Percentiles rank a stretch among this genome's conserved stretches.
Evolutionary conservation across 2,888 invertebrate genomes (phyloP).

Genomic region (Dioctria rufipes): DNA sequence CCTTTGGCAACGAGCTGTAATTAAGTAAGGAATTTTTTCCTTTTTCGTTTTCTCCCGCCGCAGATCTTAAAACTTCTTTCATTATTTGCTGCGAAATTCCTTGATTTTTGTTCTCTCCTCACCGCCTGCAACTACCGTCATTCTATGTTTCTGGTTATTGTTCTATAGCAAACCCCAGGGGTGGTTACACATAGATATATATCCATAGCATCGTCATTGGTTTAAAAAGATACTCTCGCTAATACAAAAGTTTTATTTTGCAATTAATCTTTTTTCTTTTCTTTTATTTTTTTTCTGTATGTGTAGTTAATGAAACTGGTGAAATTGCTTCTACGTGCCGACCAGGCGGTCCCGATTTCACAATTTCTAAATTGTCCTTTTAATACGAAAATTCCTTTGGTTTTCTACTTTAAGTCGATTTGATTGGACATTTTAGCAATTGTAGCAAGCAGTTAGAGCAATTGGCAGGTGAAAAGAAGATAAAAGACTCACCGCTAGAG

Average conservation of each 20-base stretch:
- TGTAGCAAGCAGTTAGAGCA: too few relatives aligned
- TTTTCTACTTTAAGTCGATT: too few relatives aligned
- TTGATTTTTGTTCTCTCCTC: constrained; percentile 30
- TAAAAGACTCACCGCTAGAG: too few relatives aligned
- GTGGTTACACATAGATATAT: constrained; percentile 4
- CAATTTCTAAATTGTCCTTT: constrained; percentile 15
- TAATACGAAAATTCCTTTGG: constrained; percentile 10
- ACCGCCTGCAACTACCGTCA: background rate
- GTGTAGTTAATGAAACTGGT: constrained; percentile 46
- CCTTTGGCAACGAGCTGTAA: constrained; percentile 36
- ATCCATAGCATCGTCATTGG: background rate
- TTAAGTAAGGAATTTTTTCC: constrained; percentile 46
- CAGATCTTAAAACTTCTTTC: constrained; percentile 49
- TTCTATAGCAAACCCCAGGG: constrained; percentile 2
- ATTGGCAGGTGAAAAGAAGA: too few relatives aligned
- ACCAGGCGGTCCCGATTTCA: background rate
- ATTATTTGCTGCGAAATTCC: constrained; percentile 48
- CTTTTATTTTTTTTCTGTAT: constrained; percentile 40
- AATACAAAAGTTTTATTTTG: constrained; percentile 47
- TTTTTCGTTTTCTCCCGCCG: constrained; percentile 39
- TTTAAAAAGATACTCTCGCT: constrained; percentile 41
- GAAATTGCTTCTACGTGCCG: constrained; percentile 40
- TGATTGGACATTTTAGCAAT: too few relatives aligned
- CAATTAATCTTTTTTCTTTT: constrained; percentile 41
- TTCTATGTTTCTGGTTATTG: constrained; percentile 6